A percentile compares a stretch with the other conserved stretches of the same genome.
These are phyloP conservation scores for Verasper variegatus DNA, from an alignment of 2,113 vertebrate species.

Conservation along the genomic window DNA sequence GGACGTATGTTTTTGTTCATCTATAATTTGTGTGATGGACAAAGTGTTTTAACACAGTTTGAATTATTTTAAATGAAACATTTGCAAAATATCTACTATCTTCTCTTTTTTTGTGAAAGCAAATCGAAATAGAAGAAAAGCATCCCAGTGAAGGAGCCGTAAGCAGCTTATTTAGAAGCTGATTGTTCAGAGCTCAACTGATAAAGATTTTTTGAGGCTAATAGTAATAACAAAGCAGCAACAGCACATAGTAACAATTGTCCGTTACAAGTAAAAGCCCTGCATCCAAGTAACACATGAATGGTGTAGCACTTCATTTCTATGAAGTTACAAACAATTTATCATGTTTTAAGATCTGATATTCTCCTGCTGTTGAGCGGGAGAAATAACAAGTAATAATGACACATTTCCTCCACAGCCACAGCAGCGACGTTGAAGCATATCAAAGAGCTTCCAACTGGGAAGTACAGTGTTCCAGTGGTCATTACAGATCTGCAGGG, in stretches of 20 bases:
- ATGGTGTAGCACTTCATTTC: no score
- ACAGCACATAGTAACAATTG: not conserved
- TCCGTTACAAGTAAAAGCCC: not conserved
- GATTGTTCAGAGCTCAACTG: not conserved
- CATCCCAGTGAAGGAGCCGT: not conserved
- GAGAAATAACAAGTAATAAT: no score
- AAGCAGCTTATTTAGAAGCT: not conserved
- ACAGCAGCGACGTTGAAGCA: slow-evolving; percentile 78
- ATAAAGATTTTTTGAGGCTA: not conserved
- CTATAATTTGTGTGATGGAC: not conserved
- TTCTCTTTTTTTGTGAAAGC: no score
- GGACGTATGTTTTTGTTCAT: not conserved
- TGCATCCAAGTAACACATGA: not conserved
- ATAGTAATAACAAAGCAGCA: not conserved
- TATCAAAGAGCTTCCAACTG: slow-evolving; percentile 58
- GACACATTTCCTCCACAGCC: slow-evolving; percentile 67
- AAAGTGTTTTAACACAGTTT: not conserved
- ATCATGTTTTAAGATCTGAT: no score
- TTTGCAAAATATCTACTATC: not conserved
- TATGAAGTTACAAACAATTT: no score
- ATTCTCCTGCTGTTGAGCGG: not conserved
- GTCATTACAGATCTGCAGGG: slow-evolving; percentile 84
- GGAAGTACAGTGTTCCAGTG: slow-evolving; percentile 80
- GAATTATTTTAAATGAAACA: not conserved
- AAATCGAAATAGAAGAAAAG: not conserved